Conservation (phyloP, 2,888 invertebrate genomes). For the Rhyacophila evoluta region DNA sequence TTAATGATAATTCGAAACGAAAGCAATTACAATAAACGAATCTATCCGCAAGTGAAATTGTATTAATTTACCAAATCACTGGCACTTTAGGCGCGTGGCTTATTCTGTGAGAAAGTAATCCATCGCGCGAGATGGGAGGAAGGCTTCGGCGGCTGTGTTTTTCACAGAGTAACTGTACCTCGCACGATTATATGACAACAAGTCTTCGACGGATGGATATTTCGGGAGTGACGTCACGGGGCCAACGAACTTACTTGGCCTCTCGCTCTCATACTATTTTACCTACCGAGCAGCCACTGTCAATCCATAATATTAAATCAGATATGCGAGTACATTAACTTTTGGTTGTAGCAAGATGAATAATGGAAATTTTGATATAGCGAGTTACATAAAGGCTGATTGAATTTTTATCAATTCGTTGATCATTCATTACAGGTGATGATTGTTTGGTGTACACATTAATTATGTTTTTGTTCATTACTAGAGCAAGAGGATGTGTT, state of each 20-base stretch:
- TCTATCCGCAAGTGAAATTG: constrained; percentile 14
- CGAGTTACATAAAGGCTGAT: constrained; percentile 3
- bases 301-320: constrained; percentile 25
- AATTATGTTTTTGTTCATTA: too few species aligned
- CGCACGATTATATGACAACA: constrained; percentile 45
- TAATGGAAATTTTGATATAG: constrained; percentile 10
- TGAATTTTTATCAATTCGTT: background rate
- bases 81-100: background rate
- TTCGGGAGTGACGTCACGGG: constrained; percentile 54
- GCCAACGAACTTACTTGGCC: constrained; percentile 52
- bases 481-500: too few species aligned
- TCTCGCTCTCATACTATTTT: constrained; percentile 48
- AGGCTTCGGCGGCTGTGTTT: background rate
- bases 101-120: constrained; percentile 46
- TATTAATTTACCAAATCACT: constrained; percentile 13
- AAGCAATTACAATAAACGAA: constrained; percentile 3
- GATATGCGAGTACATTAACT: constrained; percentile 13
- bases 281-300: background rate
- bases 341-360: constrained; percentile 7
- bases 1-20: background rate
- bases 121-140: constrained; percentile 27
- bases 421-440: background rate
- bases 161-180: constrained; percentile 44
- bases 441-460: too few species aligned
- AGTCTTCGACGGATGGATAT: constrained; percentile 38